These are phyloP conservation scores for Coecobrya sp. DNA, from an alignment of 2,888 invertebrate species.

Conservation along the genomic window DNA sequence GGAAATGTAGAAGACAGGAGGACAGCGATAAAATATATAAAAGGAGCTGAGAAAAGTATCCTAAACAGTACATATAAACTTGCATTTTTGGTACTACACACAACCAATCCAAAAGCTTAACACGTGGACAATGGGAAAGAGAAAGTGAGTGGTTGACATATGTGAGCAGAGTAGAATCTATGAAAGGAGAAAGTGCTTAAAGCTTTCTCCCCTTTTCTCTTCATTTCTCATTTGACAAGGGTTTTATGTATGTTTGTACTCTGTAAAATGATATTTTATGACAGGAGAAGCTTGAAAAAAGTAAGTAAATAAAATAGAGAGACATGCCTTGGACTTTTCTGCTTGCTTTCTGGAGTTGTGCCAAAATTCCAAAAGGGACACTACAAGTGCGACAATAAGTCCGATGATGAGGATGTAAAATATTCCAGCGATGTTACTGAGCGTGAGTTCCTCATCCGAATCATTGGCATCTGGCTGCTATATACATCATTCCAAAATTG, in stretches of 20 bases:
- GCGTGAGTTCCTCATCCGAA: constrained; percentile 92
- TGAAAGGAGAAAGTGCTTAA: constrained; percentile 66
- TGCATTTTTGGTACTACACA: background rate
- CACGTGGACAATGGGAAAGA: constrained; percentile 23
- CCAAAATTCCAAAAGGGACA: constrained; percentile 98
- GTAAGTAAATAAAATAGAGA: constrained; percentile 71
- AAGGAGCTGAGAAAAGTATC: constrained; percentile 4
- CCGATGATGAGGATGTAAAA: constrained; percentile 99
- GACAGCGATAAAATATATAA: background rate
- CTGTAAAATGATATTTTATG: constrained; percentile 81
- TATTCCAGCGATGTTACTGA: constrained; percentile 99
- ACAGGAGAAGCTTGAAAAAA: constrained; percentile 50
- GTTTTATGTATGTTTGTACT: constrained; percentile 62
- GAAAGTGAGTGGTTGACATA: constrained; percentile 71
- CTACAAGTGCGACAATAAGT: constrained; percentile 95
- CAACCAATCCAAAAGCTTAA: constrained; percentile 16
- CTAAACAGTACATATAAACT: background rate
- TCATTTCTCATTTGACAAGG: constrained; percentile 52
- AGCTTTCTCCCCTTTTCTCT: constrained; percentile 54
- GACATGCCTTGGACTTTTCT: constrained; percentile 91
- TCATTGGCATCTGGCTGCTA: constrained; percentile 69
- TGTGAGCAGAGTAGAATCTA: constrained; percentile 39
- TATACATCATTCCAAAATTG: constrained; percentile 68
- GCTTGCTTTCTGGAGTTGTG: constrained; percentile 95
- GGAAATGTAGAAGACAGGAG: constrained; percentile 1